A percentile compares a stretch with the other conserved stretches of the same genome.
These are phyloP conservation scores for Notarius lentiginosus DNA, from an alignment of 2,113 vertebrate species.

Conservation along the genomic window DNA sequence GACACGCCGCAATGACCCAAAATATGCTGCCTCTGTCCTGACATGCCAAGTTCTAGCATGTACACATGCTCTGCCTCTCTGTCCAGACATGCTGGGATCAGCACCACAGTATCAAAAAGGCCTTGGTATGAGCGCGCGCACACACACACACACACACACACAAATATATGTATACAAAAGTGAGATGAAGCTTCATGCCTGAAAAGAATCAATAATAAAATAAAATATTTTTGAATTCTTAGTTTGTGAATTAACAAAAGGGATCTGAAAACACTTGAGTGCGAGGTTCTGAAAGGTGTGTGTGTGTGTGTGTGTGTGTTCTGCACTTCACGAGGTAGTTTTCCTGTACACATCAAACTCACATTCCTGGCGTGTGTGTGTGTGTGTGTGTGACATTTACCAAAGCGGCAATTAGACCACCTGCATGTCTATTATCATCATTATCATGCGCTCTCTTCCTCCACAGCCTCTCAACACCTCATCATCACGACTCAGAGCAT, in stretches of 20 bases:
- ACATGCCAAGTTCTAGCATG: conserved; percentile 69
- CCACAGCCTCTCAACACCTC: neutral
- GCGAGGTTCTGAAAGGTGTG: neutral
- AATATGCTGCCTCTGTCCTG: conserved; percentile 75
- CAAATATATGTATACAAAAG: neutral
- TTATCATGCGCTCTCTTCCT: neutral
- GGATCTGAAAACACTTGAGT: neutral
- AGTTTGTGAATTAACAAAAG: neutral
- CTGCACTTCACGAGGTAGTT: neutral
- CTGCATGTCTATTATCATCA: conserved; percentile 1
- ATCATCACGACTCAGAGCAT: neutral
- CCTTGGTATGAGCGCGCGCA: conserved; percentile 64
- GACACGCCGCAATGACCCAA: conserved; percentile 37
- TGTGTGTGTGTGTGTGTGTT: neutral
- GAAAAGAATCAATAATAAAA: neutral
- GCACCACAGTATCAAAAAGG: conserved; percentile 58
- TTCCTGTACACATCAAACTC: neutral
- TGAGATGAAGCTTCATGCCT: neutral
- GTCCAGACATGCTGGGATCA: conserved; percentile 76
- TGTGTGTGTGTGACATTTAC: conserved; percentile 29
- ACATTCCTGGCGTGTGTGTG: neutral
- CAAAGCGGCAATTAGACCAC: conserved; percentile 36
- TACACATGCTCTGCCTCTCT: conserved; percentile 57
- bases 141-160: neutral
- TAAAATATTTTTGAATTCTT: neutral